Base-by-base conservation (phyloP, 2,888 invertebrate species). In the Dasypogon diadema region DNA sequence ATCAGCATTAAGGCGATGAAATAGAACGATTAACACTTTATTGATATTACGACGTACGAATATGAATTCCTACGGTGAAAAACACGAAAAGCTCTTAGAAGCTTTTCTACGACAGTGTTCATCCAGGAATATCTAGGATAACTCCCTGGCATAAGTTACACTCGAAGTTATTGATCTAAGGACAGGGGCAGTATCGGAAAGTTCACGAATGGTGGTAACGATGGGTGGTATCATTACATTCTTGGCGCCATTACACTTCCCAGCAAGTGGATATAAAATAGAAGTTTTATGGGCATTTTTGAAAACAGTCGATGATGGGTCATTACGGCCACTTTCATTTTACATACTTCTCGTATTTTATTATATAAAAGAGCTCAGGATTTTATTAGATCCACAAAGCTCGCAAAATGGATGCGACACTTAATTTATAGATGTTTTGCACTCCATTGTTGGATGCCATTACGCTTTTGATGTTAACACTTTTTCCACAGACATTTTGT, bases 1-100 rank as follows among this genome's bases (percentile, higher is more conserved):
- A 55, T 18, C 16, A 16, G 21, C 37, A 73, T 42, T 56, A 70
- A 51, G 12, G n/a, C 56, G 54, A 70, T 56, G 54, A 73, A 73
- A 56, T 73, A 42, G 73, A 73, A 16, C 73, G 73, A 73, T 73
- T 73, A 73, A 73, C 73, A 56, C 56, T 73, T 73, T 73, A 56
- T 54, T 54, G 54, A 70, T 70, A 54, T 70, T 54, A 54, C 70
- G 54, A 54, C 6, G 22, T 18, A 46, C 18, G 21, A 48, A 14
- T 18, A 46, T 14, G 21, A 48, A 37, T 54, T 70, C 70, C 34
- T 51, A 46, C 10, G 54, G 70, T 34, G 51, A 34, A 54, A 48
- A 70, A 54, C 70, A 70, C 21, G 70, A 70, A 70, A 70, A 70
- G 70, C 70, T 70, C 30, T 54, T 70, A 54, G n/a, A 30, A 70